phyloP scores from a whole-genome alignment of 64 coral and sea anemone species.

The Dendrophyllia cribrosa region DNA sequence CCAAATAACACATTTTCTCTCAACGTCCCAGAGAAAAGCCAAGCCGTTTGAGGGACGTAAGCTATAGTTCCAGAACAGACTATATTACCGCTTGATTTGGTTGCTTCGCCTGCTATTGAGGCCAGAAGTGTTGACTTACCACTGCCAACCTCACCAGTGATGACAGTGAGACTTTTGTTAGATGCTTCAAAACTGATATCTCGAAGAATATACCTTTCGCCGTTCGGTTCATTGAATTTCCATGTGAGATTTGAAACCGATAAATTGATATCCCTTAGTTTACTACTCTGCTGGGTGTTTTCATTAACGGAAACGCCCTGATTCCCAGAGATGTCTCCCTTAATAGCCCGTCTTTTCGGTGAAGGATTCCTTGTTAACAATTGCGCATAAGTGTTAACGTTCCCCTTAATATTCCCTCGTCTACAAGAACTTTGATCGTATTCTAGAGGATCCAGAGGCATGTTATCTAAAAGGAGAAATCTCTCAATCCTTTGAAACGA shows the following conservation, averaged over 20 bases:
- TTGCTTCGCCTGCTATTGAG: no score
- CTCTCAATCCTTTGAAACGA: not conserved
- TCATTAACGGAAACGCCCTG: not conserved
- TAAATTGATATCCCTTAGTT: not conserved
- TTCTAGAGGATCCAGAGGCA: not conserved
- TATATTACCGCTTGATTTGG: no score
- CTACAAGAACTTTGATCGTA: not conserved
- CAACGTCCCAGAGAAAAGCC: no score
- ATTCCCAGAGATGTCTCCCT: not conserved
- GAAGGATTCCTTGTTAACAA: not conserved
- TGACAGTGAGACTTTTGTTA: conserved; percentile 11
- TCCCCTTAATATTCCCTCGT: no score
- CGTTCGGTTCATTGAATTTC: not conserved
- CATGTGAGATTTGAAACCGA: conserved; percentile 15
- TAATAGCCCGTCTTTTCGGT: not conserved
- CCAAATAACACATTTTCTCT: no score
- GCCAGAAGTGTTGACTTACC: conserved; percentile 18
- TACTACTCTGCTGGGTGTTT: not conserved
- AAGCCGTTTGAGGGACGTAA: no score
- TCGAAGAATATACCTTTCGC: not conserved
- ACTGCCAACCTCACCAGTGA: conserved; percentile 61
- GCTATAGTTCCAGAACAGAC: no score
- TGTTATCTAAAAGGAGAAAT: not conserved
- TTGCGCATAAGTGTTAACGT: no score
- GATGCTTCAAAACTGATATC: conserved; percentile 42